A percentile compares a stretch with the other conserved stretches of the same genome.
Conservation (phyloP, 37 sponge, comb jelly and placozoan species). For the Beroe forskalii region DNA sequence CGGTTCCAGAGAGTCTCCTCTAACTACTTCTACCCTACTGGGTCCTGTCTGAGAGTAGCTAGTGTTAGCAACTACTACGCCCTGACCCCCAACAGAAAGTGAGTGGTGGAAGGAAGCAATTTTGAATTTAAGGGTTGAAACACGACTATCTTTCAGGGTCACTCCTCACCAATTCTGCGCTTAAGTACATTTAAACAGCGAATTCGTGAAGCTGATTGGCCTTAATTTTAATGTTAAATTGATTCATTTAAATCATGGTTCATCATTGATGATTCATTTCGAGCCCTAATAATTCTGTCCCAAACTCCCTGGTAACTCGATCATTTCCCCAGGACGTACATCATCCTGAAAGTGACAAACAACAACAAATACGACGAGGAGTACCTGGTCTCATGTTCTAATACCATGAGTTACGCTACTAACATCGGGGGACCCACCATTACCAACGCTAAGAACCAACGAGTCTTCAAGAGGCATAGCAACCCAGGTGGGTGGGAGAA, state of each 20-base stretch:
- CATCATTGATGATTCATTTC: too few relatives aligned
- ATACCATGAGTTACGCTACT: neutral
- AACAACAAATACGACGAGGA: constrained; percentile 6
- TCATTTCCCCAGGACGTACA: neutral
- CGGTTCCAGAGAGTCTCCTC: constrained; percentile 50
- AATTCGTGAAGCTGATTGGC: too few relatives aligned
- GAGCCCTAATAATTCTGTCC: too few relatives aligned
- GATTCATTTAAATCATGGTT: too few relatives aligned
- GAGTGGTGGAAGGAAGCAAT: neutral
- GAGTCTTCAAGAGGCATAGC: neutral
- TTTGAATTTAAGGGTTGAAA: too few relatives aligned
- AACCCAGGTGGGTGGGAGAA: constrained; percentile 52
- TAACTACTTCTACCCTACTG: constrained; percentile 21
- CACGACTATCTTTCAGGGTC: too few relatives aligned
- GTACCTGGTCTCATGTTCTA: constrained; percentile 21
- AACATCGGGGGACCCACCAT: neutral
- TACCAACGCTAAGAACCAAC: neutral
- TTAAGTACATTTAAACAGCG: too few relatives aligned
- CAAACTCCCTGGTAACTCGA: too few relatives aligned
- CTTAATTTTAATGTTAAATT: too few relatives aligned
- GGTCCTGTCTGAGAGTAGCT: constrained; percentile 32
- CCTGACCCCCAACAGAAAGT: constrained; percentile 49
- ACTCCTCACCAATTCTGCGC: too few relatives aligned
- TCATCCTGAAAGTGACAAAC: constrained; percentile 15
- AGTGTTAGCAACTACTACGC: constrained; percentile 41